phyloP scores from a whole-genome alignment of 2,113 vertebrate genomes.

The Dipodomys ordii region DNA sequence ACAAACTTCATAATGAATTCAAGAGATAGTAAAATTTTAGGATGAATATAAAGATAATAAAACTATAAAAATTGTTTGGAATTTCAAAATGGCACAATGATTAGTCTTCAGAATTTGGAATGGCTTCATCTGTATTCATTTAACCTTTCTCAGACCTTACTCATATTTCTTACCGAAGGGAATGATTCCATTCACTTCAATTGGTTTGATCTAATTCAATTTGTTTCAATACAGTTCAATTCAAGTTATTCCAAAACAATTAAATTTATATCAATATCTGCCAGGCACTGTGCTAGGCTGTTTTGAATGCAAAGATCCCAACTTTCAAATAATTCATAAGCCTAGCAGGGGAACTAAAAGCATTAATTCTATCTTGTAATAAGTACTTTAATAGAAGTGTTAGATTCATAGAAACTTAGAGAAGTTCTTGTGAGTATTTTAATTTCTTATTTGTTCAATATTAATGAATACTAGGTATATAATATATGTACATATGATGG shows the following conservation, averaged over 20 bases:
- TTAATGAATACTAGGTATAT: not conserved
- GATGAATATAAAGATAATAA: not conserved
- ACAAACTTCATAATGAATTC: not conserved
- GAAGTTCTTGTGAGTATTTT: not conserved
- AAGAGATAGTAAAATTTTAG: not conserved
- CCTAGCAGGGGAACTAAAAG: not conserved
- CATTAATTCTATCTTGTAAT: not conserved
- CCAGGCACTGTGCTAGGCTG: slow-evolving; percentile 7
- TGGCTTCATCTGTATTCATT: not conserved
- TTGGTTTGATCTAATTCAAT: slow-evolving; percentile 23
- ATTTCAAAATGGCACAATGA: slow-evolving; percentile 13
- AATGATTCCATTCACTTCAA: slow-evolving; percentile 14
- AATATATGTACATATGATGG: not conserved
- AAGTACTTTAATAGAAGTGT: not conserved
- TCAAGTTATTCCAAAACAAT: slow-evolving; percentile 41
- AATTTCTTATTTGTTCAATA: not conserved
- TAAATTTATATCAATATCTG: slow-evolving; percentile 13
- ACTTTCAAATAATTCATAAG: not conserved
- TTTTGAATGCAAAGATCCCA: slow-evolving; percentile 46
- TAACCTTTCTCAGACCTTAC: not conserved
- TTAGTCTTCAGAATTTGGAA: not conserved
- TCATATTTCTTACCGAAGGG: not conserved
- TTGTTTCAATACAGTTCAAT: slow-evolving; percentile 25
- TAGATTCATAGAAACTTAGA: not conserved
- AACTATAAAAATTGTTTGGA: not conserved